Percentiles rank a stretch among this genome's conserved stretches.
These are phyloP conservation scores for Mythimna impura DNA, from an alignment of 2,888 invertebrate species.

Conservation along the genomic window DNA sequence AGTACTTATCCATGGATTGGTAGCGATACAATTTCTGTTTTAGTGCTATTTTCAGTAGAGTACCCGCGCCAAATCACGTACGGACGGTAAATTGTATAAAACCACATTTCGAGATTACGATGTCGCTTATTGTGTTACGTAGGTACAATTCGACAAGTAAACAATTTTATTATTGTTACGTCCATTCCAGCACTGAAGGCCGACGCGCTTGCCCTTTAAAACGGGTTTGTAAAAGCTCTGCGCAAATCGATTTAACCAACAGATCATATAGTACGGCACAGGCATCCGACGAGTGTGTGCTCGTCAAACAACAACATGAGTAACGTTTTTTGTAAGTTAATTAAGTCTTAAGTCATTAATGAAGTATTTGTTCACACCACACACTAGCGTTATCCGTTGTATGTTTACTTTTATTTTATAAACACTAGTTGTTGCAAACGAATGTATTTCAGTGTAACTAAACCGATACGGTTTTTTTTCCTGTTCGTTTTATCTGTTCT, in stretches of 20 bases:
- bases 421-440: slow-evolving; percentile 3
- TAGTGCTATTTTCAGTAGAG: slow-evolving; percentile 69
- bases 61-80: slow-evolving; percentile 82
- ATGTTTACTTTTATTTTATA: slow-evolving; percentile 33
- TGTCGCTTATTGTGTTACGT: slow-evolving; percentile 77
- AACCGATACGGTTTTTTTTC: slow-evolving; percentile 10
- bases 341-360: slow-evolving; percentile 31
- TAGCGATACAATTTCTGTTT: slow-evolving; percentile 73
- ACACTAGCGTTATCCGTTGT: slow-evolving; percentile 19
- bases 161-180: slow-evolving; percentile 76
- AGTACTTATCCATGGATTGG: slow-evolving; percentile 54
- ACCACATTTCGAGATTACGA: slow-evolving; percentile 80
- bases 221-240: slow-evolving; percentile 29
- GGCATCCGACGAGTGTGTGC: slow-evolving; percentile 7
- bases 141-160: slow-evolving; percentile 73
- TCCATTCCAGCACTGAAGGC: slow-evolving; percentile 63
- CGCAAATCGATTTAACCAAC: slow-evolving; percentile 20
- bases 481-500: neutral
- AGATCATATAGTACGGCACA: neutral
- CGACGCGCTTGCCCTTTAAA: slow-evolving; percentile 46
- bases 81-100: slow-evolving; percentile 83
- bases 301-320: slow-evolving; percentile 36
- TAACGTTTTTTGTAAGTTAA: slow-evolving; percentile 34
- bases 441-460: slow-evolving; percentile 3
- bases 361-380: slow-evolving; percentile 37